Conservation (phyloP, 2,113 vertebrate genomes). For the Orientallactaga bullata region DNA sequence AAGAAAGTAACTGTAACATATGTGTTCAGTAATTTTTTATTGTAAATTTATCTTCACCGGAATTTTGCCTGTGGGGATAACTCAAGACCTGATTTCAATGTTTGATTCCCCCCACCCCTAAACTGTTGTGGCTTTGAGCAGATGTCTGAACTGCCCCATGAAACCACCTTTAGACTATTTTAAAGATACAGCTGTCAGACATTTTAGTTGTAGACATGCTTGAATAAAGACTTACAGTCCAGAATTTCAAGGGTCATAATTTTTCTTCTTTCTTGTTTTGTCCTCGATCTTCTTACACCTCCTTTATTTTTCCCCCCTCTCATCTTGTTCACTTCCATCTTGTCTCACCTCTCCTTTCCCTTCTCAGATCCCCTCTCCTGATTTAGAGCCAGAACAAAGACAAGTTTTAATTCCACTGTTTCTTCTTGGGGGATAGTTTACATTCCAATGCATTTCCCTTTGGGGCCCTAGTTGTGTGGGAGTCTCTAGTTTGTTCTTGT, state of each 20-base stretch:
- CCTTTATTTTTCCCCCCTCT: background rate
- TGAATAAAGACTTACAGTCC: background rate
- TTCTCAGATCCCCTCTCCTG: background rate
- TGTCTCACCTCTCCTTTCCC: no score
- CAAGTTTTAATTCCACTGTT: background rate
- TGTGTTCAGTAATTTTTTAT: background rate
- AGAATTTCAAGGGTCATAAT: background rate
- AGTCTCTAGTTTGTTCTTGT: background rate
- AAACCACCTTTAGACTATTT: background rate
- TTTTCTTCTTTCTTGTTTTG: background rate
- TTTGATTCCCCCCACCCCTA: background rate
- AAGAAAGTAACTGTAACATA: no score
- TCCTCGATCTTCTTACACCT: no score
- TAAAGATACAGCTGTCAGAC: background rate
- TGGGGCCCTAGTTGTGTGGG: background rate
- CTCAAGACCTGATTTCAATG: constrained; percentile 23
- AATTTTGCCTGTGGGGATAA: background rate
- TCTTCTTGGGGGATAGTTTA: background rate
- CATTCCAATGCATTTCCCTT: background rate
- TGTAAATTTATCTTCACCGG: background rate
- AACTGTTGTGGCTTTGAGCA: background rate
- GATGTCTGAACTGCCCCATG: background rate
- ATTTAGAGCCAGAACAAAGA: background rate
- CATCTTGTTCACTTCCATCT: background rate
- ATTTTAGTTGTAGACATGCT: background rate